Evolutionary conservation across 2,888 invertebrate genomes (phyloP).

Genomic region (Ypsolopha scabrella): DNA sequence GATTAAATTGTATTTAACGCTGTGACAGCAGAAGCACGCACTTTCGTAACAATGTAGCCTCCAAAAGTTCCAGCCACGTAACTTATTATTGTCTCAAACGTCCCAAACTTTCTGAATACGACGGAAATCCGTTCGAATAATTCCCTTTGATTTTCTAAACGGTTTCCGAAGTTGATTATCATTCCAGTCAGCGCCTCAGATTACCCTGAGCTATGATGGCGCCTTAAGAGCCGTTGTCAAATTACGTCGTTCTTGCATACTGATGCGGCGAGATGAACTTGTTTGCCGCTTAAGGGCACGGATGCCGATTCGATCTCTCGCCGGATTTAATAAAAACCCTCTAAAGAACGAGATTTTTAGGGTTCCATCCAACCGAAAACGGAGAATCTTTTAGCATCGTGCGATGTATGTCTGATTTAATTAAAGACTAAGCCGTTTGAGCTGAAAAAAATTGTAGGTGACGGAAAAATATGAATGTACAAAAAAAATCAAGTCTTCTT

Average conservation of each 20-base stretch:
- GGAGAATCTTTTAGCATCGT: too few species aligned
- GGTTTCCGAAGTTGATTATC: slow-evolving; percentile 4
- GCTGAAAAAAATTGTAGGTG: too few species aligned
- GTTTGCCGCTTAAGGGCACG: not conserved
- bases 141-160: slow-evolving; percentile 5
- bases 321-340: not conserved
- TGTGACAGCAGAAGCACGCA: too few species aligned
- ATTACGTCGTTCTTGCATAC: slow-evolving; percentile 3
- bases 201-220: slow-evolving; percentile 5
- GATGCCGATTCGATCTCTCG: not conserved
- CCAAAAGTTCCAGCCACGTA: not conserved
- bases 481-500: too few species aligned
- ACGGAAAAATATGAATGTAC: too few species aligned
- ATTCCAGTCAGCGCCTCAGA: slow-evolving; percentile 3
- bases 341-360: too few species aligned
- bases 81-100: not conserved
- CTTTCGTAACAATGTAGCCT: not conserved
- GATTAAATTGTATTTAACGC: too few species aligned
- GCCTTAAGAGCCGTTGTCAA: slow-evolving; percentile 4
- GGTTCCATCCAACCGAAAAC: too few species aligned
- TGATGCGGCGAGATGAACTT: slow-evolving; percentile 1
- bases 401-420: too few species aligned
- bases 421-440: too few species aligned
- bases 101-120: not conserved
- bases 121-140: slow-evolving; percentile 1